Percentiles rank a stretch among this genome's conserved stretches.
These are phyloP conservation scores for Cyanoliseus patagonus DNA, from an alignment of 2,113 vertebrate genomes.

Conservation along the genomic window DNA sequence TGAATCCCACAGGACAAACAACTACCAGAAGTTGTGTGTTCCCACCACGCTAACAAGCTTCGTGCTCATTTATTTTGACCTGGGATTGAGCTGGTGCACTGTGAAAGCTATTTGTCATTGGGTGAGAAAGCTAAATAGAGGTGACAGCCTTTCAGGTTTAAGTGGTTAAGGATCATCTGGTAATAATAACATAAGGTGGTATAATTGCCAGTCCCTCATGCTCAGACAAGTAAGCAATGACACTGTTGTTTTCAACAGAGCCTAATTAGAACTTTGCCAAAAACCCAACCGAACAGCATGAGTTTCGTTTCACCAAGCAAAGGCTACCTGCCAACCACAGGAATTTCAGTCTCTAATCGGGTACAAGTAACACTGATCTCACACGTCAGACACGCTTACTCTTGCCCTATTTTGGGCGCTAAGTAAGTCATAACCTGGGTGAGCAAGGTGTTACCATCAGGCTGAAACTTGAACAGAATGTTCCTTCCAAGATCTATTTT, in stretches of 20 bases:
- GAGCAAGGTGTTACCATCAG: accelerated
- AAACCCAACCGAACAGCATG: neutral
- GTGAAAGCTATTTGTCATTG: neutral
- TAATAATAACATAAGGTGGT: neutral
- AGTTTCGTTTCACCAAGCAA: neutral
- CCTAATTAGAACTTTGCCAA: neutral
- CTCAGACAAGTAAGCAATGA: neutral
- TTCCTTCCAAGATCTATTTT: neutral
- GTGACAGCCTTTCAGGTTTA: neutral
- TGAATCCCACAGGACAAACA: neutral
- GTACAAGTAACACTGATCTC: neutral
- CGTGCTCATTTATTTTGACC: neutral
- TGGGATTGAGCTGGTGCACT: neutral
- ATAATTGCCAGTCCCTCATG: neutral
- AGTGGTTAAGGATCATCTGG: neutral
- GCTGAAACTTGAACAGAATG: accelerated
- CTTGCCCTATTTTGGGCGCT: accelerated
- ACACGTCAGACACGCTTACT: accelerated
- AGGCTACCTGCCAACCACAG: neutral
- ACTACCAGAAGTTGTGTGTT: neutral
- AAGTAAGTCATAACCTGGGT: accelerated
- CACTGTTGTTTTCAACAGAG: neutral
- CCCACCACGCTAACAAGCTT: neutral
- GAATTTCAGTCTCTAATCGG: neutral
- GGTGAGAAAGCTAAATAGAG: neutral